Base-by-base conservation (phyloP, 2,888 invertebrate species). In the Euclidia mi region DNA sequence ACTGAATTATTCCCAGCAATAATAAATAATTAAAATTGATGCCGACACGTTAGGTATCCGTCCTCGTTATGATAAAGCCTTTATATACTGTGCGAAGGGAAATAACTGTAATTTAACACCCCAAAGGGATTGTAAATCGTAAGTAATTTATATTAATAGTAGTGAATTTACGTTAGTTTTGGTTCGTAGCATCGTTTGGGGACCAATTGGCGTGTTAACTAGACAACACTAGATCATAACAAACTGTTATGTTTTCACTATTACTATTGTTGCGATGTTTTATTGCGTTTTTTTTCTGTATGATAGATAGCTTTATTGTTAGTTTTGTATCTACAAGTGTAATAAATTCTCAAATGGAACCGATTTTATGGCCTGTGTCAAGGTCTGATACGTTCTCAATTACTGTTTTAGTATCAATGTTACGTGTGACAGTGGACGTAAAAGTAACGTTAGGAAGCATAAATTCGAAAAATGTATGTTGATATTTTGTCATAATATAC, bases 121-220 rank as follows among this genome's bases (percentile, higher is more conserved):
- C 88, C 87, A 71, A 85, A 83, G 90, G 90, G 85, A 89, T 86
- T 87, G 86, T 93, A 91, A 91, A 93, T 91, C 86, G 70, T 85
- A 84, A 84, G 88, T 92, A 91, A 94, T 93, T 91, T 90, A 91
- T 91, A 93, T 91, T 91, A 92, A 93, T 92, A 90, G 90, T 76
- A 78, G 66, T 62, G 80, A 88, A 91, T 90, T 89, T 85, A 84
- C 83, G 86, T 84, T 90, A 90, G 91, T 92, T 92, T 88, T 85
- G 87, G 80, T 82, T 82, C 77, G 73, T 85, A 85, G 85, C 79
- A 83, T 76, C 81, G 87, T 78, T 86, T 71, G 71, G 92, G 91
- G 92, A 91, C 88, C 89, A 72, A 91, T 90, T 86, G 73, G 55
- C 60, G 77, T 78, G 70, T 79, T 85, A 84, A 86, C 85, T 84